Evolutionary conservation across 1,140 invertebrate species (phyloP).

Genomic region (Venturia canescens): DNA sequence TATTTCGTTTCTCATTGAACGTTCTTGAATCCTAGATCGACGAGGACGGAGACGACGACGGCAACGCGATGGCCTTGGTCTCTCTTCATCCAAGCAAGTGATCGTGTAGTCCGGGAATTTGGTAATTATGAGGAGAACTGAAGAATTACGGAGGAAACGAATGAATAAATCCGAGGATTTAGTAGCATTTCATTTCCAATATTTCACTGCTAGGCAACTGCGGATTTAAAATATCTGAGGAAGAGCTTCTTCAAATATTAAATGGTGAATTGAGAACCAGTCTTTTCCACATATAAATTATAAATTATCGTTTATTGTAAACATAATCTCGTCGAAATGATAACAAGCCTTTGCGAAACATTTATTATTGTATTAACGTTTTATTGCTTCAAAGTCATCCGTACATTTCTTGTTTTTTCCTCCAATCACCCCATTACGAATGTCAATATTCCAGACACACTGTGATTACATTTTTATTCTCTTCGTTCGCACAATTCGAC

Average conservation of each 20-base stretch:
- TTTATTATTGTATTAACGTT: background rate
- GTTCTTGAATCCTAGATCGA: conserved; percentile 13
- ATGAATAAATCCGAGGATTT: background rate
- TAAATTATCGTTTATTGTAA: background rate
- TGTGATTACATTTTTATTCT: background rate
- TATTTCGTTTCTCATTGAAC: conserved; percentile 14
- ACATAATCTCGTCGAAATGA: background rate
- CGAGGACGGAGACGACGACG: background rate
- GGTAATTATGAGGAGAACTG: conserved; percentile 28
- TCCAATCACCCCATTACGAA: background rate
- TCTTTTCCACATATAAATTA: background rate
- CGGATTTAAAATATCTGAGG: background rate
- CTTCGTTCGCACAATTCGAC: background rate
- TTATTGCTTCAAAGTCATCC: background rate
- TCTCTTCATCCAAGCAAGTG: conserved; percentile 20
- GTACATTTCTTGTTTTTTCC: background rate
- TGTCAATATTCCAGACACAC: background rate
- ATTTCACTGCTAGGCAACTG: background rate
- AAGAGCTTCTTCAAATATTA: background rate
- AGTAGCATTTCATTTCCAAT: conserved; percentile 1
- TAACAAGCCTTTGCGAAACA: background rate
- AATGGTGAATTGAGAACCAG: background rate
- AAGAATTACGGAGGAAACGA: conserved; percentile 14
- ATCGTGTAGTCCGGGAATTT: conserved; percentile 32
- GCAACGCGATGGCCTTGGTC: conserved; percentile 15